Evolutionary conservation across 1,140 invertebrate species (phyloP), one percentile per base, ranked within the genome.

Genomic region (Olivierus martensii): DNA sequence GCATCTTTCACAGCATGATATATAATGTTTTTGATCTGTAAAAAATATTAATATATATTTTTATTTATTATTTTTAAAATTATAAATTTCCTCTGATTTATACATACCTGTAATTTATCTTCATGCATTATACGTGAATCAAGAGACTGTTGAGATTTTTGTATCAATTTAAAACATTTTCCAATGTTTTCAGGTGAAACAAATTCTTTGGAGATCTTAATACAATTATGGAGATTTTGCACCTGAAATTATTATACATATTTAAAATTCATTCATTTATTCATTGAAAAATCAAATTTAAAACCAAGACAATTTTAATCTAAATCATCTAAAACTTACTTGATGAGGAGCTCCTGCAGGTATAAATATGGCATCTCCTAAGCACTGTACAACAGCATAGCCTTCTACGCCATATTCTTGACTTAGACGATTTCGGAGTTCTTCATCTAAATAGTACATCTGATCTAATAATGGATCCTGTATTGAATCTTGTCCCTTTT

Each of bases 391-490:
- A 59, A 97, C 90, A 3, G 91, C 83, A 70, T 94, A 96, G 45
- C 91, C 90, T 70, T 91, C 82, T 2, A 97, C 92, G 22, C 84
- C 82, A 65, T 96, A 95, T 68, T 97, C 91, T 57, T 82, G 79
- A 64, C 88, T 87, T 11, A 97, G 74, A 22, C 91, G 76, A 44
- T 89, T 81, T 14, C 92, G 75, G 46, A 97, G 70, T 36, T 80
- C 75, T 36, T 81, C 80, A 68, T 96, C 90, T 56, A 98, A 71
- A 72, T 97, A 98, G 76, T 87, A 94, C 59, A 83, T 90, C 68
- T 98, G 94, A 72, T 97, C 92, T 67, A 97, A 93, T 59, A 97
- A 95, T 0, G 92, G 89, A 74, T 98, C 92, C 68, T 93, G 86
- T 68, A 92, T 79, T 0, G 86, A 79, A 58, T 91, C 87, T n/a